Base-by-base conservation (phyloP, 1,140 invertebrate species). In the Pygmarrhopalites habei region DNA sequence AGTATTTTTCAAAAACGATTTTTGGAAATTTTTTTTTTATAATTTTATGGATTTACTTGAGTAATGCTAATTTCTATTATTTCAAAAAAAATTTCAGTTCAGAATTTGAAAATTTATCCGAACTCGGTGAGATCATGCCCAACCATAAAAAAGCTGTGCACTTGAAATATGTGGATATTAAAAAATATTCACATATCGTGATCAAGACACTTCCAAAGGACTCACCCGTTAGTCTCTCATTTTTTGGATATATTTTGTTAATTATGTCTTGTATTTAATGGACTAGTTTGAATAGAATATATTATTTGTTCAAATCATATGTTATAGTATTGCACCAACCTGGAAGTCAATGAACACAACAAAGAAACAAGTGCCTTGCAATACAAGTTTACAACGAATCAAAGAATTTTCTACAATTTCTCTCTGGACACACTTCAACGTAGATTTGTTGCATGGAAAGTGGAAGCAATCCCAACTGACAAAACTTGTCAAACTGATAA, bases 141-240 rank as follows among this genome's bases (percentile, higher is more conserved):
- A 32, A 43, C 39, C 47, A 47, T 19, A 15, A 49, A 41, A 67
- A 67, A 63, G 47, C 63, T 0, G 55, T 57, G 55, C 59, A 65
- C 41, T 28, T 70, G 15, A 25, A 64, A 0, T 47, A 29, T 56
- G 32, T 23, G 4, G 32, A 46, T 15, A 32, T 58, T 44, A 46
- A 29, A 21, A 39, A 51, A n/a, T 70, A 60, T 39, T 65, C 68
- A 15, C 68, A 70, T 47, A 26, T 70, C 14, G 44, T 70, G 17
- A 52, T 70, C 5, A 68, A 64, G 23, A 41, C 28, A 7, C 25
- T 56, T n/a, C 12, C 53, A 39, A 35, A 15, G 5, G 26, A 56
- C 39, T 56, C 30, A n/a, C 30, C 29, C 12, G 29, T 35, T 35
- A 35, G 32, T 35, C 39, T n/a, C 39, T 10, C 39, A 52, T 19